Evolutionary conservation across 2,888 invertebrate species (phyloP).

Genomic region (Tachina grossa): DNA sequence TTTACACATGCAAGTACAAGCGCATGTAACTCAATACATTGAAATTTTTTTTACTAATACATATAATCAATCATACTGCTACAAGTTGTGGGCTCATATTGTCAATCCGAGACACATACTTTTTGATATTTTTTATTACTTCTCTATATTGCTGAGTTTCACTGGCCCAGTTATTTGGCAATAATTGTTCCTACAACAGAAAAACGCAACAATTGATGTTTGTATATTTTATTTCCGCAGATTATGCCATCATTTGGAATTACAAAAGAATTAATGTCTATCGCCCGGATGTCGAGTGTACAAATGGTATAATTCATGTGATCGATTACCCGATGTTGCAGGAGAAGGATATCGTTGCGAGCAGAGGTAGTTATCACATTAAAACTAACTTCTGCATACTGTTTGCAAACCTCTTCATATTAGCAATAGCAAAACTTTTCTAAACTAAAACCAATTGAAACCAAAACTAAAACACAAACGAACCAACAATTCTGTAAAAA

Average conservation of each 20-base stretch:
- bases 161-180: too few species aligned
- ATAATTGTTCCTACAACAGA: neutral
- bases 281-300: constrained; percentile 96
- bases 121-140: too few species aligned
- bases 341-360: constrained; percentile 91
- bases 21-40: too few species aligned
- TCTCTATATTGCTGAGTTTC: neutral
- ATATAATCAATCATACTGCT: too few species aligned
- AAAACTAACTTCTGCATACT: constrained; percentile 81
- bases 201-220: neutral
- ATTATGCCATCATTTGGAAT: constrained; percentile 93
- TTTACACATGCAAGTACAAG: too few species aligned
- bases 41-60: too few species aligned
- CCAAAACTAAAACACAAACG: constrained; percentile 58
- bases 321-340: constrained; percentile 93
- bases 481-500: constrained; percentile 72
- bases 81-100: too few species aligned
- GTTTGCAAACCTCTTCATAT: constrained; percentile 82
- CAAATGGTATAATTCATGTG: constrained; percentile 97
- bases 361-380: constrained; percentile 78
- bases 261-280: constrained; percentile 92
- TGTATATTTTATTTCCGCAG: constrained; percentile 83
- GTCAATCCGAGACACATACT: too few species aligned
- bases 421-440: constrained; percentile 82
- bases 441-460: constrained; percentile 75